These are phyloP conservation scores for Caenorhabditis sp. DNA, from an alignment of 2,888 invertebrate genomes.

Conservation along the genomic window DNA sequence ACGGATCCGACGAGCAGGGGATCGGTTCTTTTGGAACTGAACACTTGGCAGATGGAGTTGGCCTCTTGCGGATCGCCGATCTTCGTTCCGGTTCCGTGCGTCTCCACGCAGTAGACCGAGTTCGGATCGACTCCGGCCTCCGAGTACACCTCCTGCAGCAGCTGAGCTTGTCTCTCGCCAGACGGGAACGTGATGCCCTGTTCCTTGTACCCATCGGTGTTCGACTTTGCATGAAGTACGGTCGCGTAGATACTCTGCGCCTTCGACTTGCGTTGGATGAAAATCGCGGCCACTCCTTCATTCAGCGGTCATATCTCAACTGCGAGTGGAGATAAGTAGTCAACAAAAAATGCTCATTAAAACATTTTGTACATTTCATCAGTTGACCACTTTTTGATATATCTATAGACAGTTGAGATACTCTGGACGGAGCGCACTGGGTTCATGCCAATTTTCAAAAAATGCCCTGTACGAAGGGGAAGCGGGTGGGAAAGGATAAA, in stretches of 20 bases:
- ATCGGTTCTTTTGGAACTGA: slow-evolving; percentile 86
- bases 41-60: slow-evolving; percentile 92
- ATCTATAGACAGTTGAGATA: no score
- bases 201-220: slow-evolving; percentile 86
- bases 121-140: slow-evolving; percentile 85
- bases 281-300: slow-evolving; percentile 79
- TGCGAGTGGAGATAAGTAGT: no score
- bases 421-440: no score
- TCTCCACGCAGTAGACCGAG: slow-evolving; percentile 92
- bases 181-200: slow-evolving; percentile 82
- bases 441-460: no score
- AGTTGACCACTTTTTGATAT: no score
- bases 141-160: slow-evolving; percentile 86
- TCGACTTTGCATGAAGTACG: slow-evolving; percentile 88
- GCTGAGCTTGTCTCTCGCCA: slow-evolving; percentile 84
- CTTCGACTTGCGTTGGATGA: slow-evolving; percentile 75
- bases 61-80: slow-evolving; percentile 98
- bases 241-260: slow-evolving; percentile 78
- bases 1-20: slow-evolving; percentile 94
- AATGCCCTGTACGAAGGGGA: no score
- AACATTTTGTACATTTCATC: no score
- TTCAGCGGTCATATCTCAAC: no score
- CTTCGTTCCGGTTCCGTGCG: slow-evolving; percentile 98
- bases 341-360: no score
- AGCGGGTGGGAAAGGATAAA: no score